These are phyloP conservation scores for Alloscopus bannaensis DNA, from an alignment of 2,888 invertebrate species.

Conservation along the genomic window DNA sequence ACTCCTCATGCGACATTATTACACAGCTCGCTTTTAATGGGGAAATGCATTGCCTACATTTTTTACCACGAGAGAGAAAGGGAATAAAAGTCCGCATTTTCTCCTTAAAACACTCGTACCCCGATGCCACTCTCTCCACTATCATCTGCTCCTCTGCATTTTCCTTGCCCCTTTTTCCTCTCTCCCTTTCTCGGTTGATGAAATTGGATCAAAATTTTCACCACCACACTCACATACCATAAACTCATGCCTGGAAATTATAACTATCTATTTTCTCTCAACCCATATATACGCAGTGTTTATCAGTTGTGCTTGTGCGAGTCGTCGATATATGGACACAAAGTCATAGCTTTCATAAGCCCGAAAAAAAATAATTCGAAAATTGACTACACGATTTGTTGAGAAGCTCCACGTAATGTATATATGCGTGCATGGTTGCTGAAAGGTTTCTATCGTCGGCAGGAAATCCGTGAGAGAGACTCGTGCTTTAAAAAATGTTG, in stretches of 20 bases:
- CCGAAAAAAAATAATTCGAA: too few relatives aligned
- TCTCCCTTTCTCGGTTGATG: constrained; percentile 19
- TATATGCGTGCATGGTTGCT: constrained; percentile 1
- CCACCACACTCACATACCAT: background rate
- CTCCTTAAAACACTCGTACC: background rate
- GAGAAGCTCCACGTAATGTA: background rate
- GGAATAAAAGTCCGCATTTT: too few relatives aligned
- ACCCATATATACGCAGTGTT: too few relatives aligned
- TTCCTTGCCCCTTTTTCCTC: constrained; percentile 19
- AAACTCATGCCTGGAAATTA: background rate
- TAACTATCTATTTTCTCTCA: too few relatives aligned
- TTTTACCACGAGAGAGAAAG: background rate
- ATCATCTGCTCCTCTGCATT: too few relatives aligned
- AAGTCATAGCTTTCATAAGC: too few relatives aligned
- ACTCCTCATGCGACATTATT: constrained; percentile 43
- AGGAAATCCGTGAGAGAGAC: background rate
- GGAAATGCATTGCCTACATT: constrained; percentile 2
- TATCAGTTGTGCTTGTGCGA: too few relatives aligned
- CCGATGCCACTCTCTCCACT: constrained; percentile 11
- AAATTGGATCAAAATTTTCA: constrained; percentile 40
- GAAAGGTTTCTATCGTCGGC: background rate
- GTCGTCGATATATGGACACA: too few relatives aligned
- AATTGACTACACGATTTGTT: too few relatives aligned
- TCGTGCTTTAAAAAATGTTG: constrained; percentile 1
- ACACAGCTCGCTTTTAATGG: constrained; percentile 53